Evolutionary conservation across 2,888 invertebrate species (phyloP).

Genomic region (Lasioglossum vierecki): DNA sequence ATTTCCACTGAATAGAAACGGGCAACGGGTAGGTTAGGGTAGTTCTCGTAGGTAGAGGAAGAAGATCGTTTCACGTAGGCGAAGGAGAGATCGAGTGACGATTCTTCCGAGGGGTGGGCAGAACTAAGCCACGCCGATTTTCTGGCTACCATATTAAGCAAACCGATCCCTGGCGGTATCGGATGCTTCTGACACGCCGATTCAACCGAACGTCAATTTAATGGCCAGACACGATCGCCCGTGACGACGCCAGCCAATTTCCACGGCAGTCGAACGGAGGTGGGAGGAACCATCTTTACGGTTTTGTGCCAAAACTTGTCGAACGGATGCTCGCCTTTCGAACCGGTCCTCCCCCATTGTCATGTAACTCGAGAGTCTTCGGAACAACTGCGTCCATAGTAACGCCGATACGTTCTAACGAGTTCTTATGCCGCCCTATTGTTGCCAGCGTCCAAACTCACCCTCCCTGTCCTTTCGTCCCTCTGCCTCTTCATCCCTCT

Average conservation of each 20-base stretch:
- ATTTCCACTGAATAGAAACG: slow-evolving; percentile 52
- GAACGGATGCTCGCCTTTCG: slow-evolving; percentile 28
- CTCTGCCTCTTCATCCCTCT: not conserved
- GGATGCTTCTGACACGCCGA: slow-evolving; percentile 71
- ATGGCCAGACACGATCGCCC: slow-evolving; percentile 52
- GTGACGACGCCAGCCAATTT: slow-evolving; percentile 35
- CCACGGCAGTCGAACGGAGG: not conserved
- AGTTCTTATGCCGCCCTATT: slow-evolving; percentile 39
- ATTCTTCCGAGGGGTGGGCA: slow-evolving; percentile 29
- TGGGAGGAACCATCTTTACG: slow-evolving; percentile 7
- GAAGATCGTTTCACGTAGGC: not conserved
- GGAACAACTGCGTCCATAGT: not conserved
- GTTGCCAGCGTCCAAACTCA: slow-evolving; percentile 23
- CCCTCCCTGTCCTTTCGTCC: not conserved
- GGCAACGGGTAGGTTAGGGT: not conserved
- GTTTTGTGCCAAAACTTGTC: slow-evolving; percentile 19
- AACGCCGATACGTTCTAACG: slow-evolving; percentile 47
- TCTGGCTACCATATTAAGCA: slow-evolving; percentile 54
- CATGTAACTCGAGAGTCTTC: slow-evolving; percentile 30
- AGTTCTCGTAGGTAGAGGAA: not conserved
- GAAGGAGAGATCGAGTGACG: slow-evolving; percentile 18
- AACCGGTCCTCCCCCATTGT: slow-evolving; percentile 27
- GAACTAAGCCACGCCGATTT: slow-evolving; percentile 32
- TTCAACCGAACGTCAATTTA: slow-evolving; percentile 72
- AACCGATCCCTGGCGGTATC: slow-evolving; percentile 56